Base-by-base conservation (phyloP, 2,113 vertebrate species). In the Vulpes ferrilata region DNA sequence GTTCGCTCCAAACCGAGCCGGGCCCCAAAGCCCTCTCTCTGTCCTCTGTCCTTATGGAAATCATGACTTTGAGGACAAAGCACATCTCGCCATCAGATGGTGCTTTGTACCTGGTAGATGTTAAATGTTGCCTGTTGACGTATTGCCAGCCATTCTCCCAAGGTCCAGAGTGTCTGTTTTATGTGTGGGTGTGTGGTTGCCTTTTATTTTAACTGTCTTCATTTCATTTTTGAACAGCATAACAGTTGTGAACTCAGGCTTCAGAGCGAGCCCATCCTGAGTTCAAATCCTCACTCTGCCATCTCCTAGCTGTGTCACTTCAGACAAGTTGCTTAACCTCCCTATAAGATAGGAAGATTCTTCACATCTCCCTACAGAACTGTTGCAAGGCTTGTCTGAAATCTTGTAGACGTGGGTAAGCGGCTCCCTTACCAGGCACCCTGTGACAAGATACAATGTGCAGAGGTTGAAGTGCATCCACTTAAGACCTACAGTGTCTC, bases 1-100 rank as follows among this genome's bases (percentile, higher is more conserved):
- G 0, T 23, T 51, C 43, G 35, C 3, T 0, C 0, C 3, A 20
- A 62, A 0, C 65, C 0, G 6, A 38, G 13, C 19, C 27, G 16
- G 11, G 17, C 22, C 59, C 20, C 20, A 12, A 3, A 17, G 9
- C 23, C 3, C 2, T 38, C 53, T 53, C 3, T 64, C 59, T 51
- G 38, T 23, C 13, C 35, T 7, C 55, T 4, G 43, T 11, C 74
- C 12, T 20, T 11, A 5, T 10, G 30, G 32, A 51, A 38, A 5
- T 32, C 3, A 22, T 60, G n/a, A 65, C 27, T 60, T 88, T 32
- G 51, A 62, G 59, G 30, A 32, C 23, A 3, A 25, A 8, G 15
- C 71, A 7, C 20, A 43, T 30, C 53, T 35, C 43, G 17, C 91
- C 32, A 8, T 74, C 30, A 5, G 1, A 23, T 9, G 65, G 22